Base-by-base conservation (phyloP, 1,140 invertebrate genomes). In the Diachasma alloeum region DNA sequence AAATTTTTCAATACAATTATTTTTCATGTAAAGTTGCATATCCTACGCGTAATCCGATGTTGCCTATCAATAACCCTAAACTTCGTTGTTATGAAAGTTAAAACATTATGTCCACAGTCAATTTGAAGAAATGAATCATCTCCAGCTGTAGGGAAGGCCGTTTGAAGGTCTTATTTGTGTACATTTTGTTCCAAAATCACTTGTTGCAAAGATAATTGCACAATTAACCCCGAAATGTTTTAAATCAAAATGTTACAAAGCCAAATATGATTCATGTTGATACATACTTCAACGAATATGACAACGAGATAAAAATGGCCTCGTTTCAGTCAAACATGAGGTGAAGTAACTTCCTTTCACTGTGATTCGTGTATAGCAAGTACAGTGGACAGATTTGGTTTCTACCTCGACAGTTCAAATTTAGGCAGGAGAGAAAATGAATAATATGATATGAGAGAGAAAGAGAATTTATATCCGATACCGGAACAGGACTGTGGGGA, bases 301-400 rank as follows among this genome's bases (percentile, higher is more conserved):
- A 37, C 42, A 72, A 72, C 76, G 74, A 81, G 79, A 83, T 81
- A 84, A 85, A 85, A 85, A 85, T 85, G 83, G 83, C 83, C 83
- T 85, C 83, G 83, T 84, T 85, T 85, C 83, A 84, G 82, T 83
- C 82, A 84, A 84, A 81, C 83, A 77, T 9, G 83, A 84, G 83
- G 83, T 85, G 83, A 85, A 84, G 83, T 83, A 85, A 83, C 82
- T 83, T 85, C 83, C 83, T 85, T 85, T 84, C 83, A 84, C 83
- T 84, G 76, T 72, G 74, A 70, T 72, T 72, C 48, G 31, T 68
- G 31, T 42, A 39, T 39, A 63, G 22, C 22, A 24, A 24, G 59
- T 17, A 59, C 15, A 63, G 59, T 63, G 19, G 59, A 63, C 59
- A 13, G 24, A 0, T 31, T 24, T 31, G 19, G 59, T 26, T 31